Evolutionary conservation across 2,888 invertebrate genomes (phyloP).

Genomic region (Drymonia ruficornis): DNA sequence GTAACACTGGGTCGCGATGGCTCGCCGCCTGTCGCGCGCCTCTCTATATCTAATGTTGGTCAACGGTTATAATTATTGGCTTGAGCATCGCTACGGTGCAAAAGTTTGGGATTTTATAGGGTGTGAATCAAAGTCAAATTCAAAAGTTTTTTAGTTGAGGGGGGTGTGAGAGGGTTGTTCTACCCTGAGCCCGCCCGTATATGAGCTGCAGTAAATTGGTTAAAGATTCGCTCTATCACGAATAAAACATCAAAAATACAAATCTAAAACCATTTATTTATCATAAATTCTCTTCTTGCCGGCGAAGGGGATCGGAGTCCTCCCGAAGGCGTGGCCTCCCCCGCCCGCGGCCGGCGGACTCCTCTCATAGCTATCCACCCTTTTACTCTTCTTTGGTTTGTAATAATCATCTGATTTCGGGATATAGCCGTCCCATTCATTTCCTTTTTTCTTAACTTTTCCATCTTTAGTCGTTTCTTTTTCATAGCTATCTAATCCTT

Average conservation of each 20-base stretch:
- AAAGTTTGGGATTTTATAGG: too few species aligned
- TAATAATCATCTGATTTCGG: constrained; percentile 17
- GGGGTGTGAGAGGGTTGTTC: too few species aligned
- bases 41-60: too few species aligned
- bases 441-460: constrained; percentile 3
- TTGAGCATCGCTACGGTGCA: too few species aligned
- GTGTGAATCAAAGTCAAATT: too few species aligned
- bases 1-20: too few species aligned
- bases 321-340: constrained; percentile 17
- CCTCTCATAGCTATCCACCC: constrained; percentile 8
- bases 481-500: background rate
- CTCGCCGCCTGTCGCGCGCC: too few species aligned
- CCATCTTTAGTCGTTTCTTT: background rate
- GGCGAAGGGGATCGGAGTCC: constrained; percentile 43
- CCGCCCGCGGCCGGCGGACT: background rate
- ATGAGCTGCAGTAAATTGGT: too few species aligned
- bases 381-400: constrained; percentile 11
- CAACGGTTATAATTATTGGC: too few species aligned
- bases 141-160: too few species aligned
- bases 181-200: too few species aligned
- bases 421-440: constrained; percentile 13
- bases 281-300: constrained; percentile 43
- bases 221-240: too few species aligned
- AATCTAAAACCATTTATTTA: constrained; percentile 18
- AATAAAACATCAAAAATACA: background rate